Conservation (phyloP, 2,888 invertebrate species). For the Drosophila yooni region DNA sequence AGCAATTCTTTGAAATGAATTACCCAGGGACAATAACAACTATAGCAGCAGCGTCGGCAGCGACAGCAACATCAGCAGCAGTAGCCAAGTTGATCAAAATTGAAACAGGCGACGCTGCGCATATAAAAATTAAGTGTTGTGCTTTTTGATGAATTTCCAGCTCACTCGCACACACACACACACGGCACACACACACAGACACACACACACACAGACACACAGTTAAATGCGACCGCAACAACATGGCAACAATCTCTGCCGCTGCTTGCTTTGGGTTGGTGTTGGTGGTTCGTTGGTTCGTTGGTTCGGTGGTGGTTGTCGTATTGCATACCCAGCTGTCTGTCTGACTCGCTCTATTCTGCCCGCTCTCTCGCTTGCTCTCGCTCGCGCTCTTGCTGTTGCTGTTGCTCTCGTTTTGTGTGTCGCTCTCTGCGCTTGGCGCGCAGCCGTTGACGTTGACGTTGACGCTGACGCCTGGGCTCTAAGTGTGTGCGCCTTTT, state of each 20-base stretch:
- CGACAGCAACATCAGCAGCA: conserved; percentile 14
- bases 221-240: conserved; percentile 48
- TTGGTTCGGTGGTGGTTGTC: conserved; percentile 19
- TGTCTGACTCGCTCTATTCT: conserved; percentile 27
- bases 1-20: conserved; percentile 67
- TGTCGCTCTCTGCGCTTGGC: conserved; percentile 5
- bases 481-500: conserved; percentile 44
- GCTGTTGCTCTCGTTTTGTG: background rate
- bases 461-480: conserved; percentile 16
- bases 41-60: conserved; percentile 7
- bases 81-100: conserved; percentile 74
- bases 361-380: conserved; percentile 4
- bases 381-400: conserved; percentile 7
- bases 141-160: conserved; percentile 82
- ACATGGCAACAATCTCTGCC: conserved; percentile 82
- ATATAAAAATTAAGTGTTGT: conserved; percentile 80
- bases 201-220: background rate
- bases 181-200: background rate
- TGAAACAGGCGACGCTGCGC: conserved; percentile 73
- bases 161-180: conserved; percentile 69
- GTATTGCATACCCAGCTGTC: conserved; percentile 14
- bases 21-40: conserved; percentile 40
- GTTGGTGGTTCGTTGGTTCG: conserved; percentile 25
- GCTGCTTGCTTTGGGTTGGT: conserved; percentile 55
- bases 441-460: conserved; percentile 19